phyloP scores from a whole-genome alignment of 2,113 vertebrate species.

The Mola mola region DNA sequence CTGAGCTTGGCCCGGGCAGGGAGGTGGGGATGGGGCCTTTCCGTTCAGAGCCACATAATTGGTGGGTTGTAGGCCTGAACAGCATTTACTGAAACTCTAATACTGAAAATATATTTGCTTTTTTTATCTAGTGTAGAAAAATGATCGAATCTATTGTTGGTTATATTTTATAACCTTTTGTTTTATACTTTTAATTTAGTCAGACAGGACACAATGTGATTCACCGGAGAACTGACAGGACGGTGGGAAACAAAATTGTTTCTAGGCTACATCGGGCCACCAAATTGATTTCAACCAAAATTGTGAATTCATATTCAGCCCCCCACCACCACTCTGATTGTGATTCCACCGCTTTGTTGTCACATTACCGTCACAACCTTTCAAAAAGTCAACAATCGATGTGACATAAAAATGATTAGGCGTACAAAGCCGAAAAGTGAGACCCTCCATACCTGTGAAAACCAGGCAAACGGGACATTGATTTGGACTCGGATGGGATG shows the following conservation, averaged over 20 bases:
- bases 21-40: too few species aligned
- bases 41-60: too few species aligned
- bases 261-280: too few species aligned
- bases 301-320: neutral
- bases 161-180: too few species aligned
- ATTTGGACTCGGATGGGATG: conserved; percentile 89
- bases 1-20: conserved; percentile 31
- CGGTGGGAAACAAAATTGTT: too few species aligned
- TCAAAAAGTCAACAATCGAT: conserved; percentile 76
- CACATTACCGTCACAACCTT: conserved; percentile 71
- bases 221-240: too few species aligned
- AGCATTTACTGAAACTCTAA: neutral
- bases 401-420: conserved; percentile 78
- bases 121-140: too few species aligned
- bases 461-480: conserved; percentile 83
- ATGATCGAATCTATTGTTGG: too few species aligned
- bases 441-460: conserved; percentile 74
- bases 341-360: conserved; percentile 72
- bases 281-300: too few species aligned
- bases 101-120: neutral
- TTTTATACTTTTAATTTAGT: neutral
- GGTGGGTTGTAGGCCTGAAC: too few species aligned
- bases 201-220: too few species aligned
- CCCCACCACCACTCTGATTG: conserved; percentile 37
- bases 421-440: conserved; percentile 76